Evolutionary conservation across 2,888 invertebrate genomes (phyloP).

Genomic region (Lasioglossum oenotherae): DNA sequence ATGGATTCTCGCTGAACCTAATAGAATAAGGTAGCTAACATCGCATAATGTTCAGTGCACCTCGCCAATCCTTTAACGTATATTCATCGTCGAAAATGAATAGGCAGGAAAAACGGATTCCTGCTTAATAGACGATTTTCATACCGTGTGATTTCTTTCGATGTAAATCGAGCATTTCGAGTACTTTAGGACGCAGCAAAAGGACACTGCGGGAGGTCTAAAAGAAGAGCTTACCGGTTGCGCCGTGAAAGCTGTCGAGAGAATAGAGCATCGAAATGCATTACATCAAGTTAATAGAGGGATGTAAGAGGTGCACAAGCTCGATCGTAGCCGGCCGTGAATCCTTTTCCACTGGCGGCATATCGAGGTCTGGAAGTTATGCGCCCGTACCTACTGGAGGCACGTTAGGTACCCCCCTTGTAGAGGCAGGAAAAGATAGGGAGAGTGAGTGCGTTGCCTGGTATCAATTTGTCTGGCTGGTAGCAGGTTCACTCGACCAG

Average conservation of each 20-base stretch:
- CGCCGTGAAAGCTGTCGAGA: slow-evolving; percentile 4
- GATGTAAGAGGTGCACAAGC: slow-evolving; percentile 50
- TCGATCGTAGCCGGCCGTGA: slow-evolving; percentile 38
- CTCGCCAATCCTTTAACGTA: no score
- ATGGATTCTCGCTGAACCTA: neutral
- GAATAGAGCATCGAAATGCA: slow-evolving; percentile 24
- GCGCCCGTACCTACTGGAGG: slow-evolving; percentile 68
- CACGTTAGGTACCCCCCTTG: slow-evolving; percentile 63
- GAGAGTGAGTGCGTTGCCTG: slow-evolving; percentile 80
- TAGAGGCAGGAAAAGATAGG: slow-evolving; percentile 72
- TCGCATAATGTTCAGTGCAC: neutral
- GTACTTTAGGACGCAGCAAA: neutral
- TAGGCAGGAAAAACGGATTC: neutral
- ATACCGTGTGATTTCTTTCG: neutral
- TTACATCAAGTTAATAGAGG: slow-evolving; percentile 49
- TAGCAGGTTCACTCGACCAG: slow-evolving; percentile 76
- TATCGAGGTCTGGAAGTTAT: slow-evolving; percentile 70
- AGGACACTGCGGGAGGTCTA: neutral
- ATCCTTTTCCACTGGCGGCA: slow-evolving; percentile 62
- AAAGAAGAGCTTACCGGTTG: slow-evolving; percentile 4
- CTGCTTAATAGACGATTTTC: neutral
- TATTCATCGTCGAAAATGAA: neutral
- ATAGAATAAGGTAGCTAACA: neutral
- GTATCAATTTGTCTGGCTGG: slow-evolving; percentile 82
- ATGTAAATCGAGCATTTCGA: neutral